Evolutionary conservation across 2,113 vertebrate species (phyloP).

Genomic region (Pseudopodoces humilis): DNA sequence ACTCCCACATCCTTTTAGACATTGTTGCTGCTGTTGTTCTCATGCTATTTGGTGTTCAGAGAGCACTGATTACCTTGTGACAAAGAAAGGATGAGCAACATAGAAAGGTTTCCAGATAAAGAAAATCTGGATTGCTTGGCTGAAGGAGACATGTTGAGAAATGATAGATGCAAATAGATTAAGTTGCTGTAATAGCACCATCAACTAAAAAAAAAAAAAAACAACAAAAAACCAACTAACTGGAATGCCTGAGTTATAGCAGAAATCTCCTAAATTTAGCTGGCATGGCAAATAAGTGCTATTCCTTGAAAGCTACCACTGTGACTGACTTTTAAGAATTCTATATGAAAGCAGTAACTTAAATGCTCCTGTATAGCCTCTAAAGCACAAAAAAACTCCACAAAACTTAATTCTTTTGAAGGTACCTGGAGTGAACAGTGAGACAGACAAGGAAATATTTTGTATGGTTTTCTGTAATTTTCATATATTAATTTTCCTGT

Average conservation of each 20-base stretch:
- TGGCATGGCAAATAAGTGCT: neutral
- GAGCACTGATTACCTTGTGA: neutral
- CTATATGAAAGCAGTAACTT: neutral
- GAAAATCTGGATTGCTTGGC: neutral
- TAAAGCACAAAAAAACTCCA: neutral
- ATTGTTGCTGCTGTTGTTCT: neutral
- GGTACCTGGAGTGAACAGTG: neutral
- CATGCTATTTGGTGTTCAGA: neutral
- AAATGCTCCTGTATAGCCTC: neutral
- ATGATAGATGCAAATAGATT: neutral
- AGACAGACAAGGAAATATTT: neutral
- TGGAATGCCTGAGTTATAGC: neutral
- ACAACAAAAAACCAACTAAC: neutral
- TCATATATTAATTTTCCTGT: neutral
- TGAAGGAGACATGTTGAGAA: neutral
- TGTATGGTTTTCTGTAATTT: neutral
- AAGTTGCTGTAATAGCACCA: neutral
- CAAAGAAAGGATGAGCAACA: neutral
- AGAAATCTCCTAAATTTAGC: neutral
- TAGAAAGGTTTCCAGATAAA: neutral
- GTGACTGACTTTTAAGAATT: neutral
- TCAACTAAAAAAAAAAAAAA: neutral
- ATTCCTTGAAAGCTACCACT: neutral
- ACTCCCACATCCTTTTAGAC: neutral
- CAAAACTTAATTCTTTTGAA: neutral